Conservation (phyloP, 2,888 invertebrate genomes). For the Schrankia costaestrigalis region DNA sequence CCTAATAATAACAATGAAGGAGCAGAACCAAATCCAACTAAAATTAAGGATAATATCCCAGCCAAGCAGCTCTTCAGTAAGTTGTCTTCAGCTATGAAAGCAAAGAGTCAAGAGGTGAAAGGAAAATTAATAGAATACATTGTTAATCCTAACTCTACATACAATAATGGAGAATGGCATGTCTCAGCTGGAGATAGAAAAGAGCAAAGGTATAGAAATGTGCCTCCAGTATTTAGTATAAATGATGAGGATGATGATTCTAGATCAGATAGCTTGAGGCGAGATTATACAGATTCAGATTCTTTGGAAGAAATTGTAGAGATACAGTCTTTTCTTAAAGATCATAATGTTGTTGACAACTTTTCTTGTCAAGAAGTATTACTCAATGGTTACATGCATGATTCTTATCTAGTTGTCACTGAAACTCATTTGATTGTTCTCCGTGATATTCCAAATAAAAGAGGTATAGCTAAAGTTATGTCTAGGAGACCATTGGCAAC, state of each 20-base stretch:
- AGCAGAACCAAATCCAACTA: constrained; percentile 38
- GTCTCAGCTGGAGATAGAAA: constrained; percentile 91
- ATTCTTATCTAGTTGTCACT: constrained; percentile 93
- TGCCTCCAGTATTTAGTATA: constrained; percentile 96
- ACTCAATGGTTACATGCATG: constrained; percentile 92
- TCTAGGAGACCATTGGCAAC: constrained; percentile 93
- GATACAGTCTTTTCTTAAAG: constrained; percentile 89
- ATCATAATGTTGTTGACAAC: constrained; percentile 90
- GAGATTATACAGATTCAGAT: constrained; percentile 80
- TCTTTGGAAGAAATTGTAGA: constrained; percentile 88
- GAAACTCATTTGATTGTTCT: constrained; percentile 92
- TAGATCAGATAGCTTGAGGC: constrained; percentile 49
- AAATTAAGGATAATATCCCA: constrained; percentile 59
- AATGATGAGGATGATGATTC: constrained; percentile 87
- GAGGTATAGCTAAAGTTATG: constrained; percentile 91
- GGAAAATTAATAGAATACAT: constrained; percentile 96
- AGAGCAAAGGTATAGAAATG: constrained; percentile 93
- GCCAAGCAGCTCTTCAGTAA: constrained; percentile 89
- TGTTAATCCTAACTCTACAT: constrained; percentile 88
- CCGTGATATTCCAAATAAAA: constrained; percentile 87
- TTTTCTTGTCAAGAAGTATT: constrained; percentile 97
- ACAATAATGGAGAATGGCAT: constrained; percentile 85
- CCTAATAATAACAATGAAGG: constrained; percentile 72
- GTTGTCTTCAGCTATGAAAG: constrained; percentile 92
- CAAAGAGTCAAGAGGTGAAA: constrained; percentile 94